Base-by-base conservation (phyloP, 2,113 vertebrate genomes). In the Dipodomys ordii region DNA sequence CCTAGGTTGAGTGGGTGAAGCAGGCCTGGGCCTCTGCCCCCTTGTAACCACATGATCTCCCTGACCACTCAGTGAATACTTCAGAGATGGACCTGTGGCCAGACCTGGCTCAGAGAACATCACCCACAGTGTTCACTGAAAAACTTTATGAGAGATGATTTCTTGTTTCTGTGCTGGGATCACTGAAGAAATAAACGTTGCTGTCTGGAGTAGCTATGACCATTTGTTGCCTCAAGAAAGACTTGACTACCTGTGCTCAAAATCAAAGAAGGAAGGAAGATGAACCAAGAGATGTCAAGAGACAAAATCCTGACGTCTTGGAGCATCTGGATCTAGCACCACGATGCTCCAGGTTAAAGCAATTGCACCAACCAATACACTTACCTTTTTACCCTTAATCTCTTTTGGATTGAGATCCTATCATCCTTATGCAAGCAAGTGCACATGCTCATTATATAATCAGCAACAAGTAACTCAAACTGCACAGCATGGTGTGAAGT, bases 401-500 rank as follows among this genome's bases (percentile, higher is more conserved):
- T 27, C 10, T 72, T 85, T 83, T n/a, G 65, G 84, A 20, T 10
- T 84, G 46, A 23, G 18, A 7, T n/a, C 86, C 82, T 89, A 19
- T 92, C 91, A 90, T 73, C 69, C 16, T 13, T 57, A 18, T 84
- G 49, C 12, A 83, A 65, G 39, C 84, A 19, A 79, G 15, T 53
- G 32, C 46, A 32, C 65, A 65, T n/a, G 30, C 68, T 57, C 35
- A 65, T 84, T 22, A 39, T 20, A 46, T 10, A 12, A 81, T 67
- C 69, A 60, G 19, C 46, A 64, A 94, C 72, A 82, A 60, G 67
- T 79, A 28, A 72, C 23, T 91, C 32, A 82, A 83, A 77, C 23
- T 19, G 3, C 3, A 76, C 6, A 69, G 68, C 81, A 85, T 83
- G 53, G 6, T 22, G 23, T 16, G 77, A 67, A 90, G 86, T 81